phyloP scores from a whole-genome alignment of 2,888 invertebrate species.

The Platerodrilus igneus region DNA sequence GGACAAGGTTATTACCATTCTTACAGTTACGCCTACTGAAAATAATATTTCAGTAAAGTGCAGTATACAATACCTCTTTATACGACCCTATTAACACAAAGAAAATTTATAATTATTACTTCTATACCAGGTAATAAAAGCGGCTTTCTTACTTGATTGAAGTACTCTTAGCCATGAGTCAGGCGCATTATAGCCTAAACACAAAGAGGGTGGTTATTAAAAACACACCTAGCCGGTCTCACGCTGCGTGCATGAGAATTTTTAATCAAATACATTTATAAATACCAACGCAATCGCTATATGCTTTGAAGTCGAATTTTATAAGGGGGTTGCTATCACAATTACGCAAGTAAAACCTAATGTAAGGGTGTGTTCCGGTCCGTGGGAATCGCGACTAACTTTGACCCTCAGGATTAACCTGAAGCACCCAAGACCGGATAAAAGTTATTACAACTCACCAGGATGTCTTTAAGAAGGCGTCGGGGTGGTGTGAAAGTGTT shows the following conservation, averaged over 20 bases:
- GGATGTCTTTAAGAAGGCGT: constrained; percentile 11
- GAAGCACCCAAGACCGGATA: constrained; percentile 12
- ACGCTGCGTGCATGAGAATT: constrained; percentile 31
- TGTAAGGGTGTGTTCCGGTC: constrained; percentile 17
- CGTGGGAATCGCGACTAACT: constrained; percentile 20
- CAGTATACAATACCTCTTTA: too few species aligned
- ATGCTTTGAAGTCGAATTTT: constrained; percentile 20
- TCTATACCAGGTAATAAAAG: too few species aligned
- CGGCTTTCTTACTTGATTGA: too few species aligned
- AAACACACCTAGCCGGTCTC: constrained; percentile 27
- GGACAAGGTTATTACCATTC: too few species aligned
- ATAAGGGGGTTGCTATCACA: constrained; percentile 16
- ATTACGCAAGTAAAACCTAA: constrained; percentile 14
- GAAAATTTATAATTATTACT: too few species aligned
- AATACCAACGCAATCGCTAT: constrained; percentile 15
- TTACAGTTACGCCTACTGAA: too few species aligned
- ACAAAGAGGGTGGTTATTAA: constrained; percentile 29
- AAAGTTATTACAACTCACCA: constrained; percentile 7
- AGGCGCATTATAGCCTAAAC: constrained; percentile 14
- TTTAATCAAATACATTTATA: constrained; percentile 14
- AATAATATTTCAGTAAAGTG: too few species aligned
- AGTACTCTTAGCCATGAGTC: constrained; percentile 13
- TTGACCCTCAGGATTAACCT: constrained; percentile 21
- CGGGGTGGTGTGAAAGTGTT: constrained; percentile 9
- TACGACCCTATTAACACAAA: too few species aligned